These are phyloP conservation scores for Chelon labrosus DNA, from an alignment of 2,797 vertebrate genomes.

Conservation along the genomic window DNA sequence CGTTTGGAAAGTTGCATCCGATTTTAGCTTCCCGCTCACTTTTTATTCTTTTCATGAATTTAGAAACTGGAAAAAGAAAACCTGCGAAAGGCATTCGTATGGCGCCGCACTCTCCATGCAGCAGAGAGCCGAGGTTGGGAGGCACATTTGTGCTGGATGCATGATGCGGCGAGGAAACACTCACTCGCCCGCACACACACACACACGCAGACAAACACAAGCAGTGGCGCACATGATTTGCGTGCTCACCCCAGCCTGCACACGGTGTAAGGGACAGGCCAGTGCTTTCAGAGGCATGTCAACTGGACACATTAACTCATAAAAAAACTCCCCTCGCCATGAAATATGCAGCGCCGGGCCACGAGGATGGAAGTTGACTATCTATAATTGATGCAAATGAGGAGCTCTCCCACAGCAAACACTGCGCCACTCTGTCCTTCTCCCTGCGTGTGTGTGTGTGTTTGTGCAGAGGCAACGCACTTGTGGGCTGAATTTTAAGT, in stretches of 20 bases:
- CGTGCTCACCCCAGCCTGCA: constrained; percentile 67
- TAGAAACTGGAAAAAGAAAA: constrained; percentile 12
- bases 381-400: constrained; percentile 90
- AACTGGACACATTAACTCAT: constrained; percentile 87
- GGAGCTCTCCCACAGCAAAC: constrained; percentile 81
- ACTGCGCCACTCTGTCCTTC: constrained; percentile 62
- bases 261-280: constrained; percentile 78
- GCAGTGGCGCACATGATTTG: constrained; percentile 37
- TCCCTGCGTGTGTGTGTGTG: constrained; percentile 55
- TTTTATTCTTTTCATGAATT: constrained; percentile 2
- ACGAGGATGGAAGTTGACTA: constrained; percentile 82
- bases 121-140: constrained; percentile 32
- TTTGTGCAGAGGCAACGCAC: constrained; percentile 55
- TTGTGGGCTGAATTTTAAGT: constrained; percentile 71
- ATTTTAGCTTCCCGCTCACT: constrained; percentile 14
- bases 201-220: constrained; percentile 38
- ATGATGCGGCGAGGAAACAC: constrained; percentile 46
- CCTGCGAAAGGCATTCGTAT: background rate
- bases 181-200: constrained; percentile 21
- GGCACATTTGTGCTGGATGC: constrained; percentile 53
- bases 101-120: background rate
- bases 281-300: constrained; percentile 84
- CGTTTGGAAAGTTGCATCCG: constrained; percentile 44
- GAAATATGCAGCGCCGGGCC: constrained; percentile 84
- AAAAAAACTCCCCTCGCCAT: constrained; percentile 82